phyloP scores from a whole-genome alignment of 1,140 invertebrate genomes.

The Sitodiplosis mosellana region DNA sequence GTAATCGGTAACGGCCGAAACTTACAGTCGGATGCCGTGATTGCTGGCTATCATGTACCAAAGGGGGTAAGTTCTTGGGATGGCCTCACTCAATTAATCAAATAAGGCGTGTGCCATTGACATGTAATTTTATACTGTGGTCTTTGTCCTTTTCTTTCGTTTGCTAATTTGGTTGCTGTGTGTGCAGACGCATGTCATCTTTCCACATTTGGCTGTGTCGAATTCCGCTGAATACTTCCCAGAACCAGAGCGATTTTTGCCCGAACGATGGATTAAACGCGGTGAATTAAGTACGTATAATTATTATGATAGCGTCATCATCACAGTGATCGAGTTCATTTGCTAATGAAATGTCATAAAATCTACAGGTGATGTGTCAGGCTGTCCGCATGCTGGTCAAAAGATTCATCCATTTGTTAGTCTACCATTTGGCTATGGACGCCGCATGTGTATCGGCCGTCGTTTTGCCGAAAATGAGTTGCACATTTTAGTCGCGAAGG shows the following conservation, averaged over 20 bases:
- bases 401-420: conserved; percentile 52
- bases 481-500: conserved; percentile 43
- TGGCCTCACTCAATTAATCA: not conserved
- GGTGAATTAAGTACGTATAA: conserved; percentile 5
- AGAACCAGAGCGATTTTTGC: conserved; percentile 42
- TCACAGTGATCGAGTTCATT: not conserved
- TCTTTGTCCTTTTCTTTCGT: not conserved
- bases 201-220: conserved; percentile 62
- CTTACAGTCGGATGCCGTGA: conserved; percentile 54
- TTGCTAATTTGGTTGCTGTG: not conserved
- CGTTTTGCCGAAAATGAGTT: conserved; percentile 66
- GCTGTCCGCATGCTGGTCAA: conserved; percentile 20
- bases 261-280: conserved; percentile 55
- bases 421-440: conserved; percentile 65
- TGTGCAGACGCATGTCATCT: conserved; percentile 58
- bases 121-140: not conserved
- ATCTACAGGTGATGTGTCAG: not conserved
- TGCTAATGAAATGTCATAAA: not conserved
- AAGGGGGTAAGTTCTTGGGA: conserved; percentile 54
- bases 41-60: conserved; percentile 68
- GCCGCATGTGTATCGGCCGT: conserved; percentile 62
- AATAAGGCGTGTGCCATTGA: not conserved
- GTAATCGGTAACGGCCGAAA: conserved; percentile 72
- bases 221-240: conserved; percentile 54
- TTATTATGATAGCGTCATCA: not conserved